Evolutionary conservation across 2,797 vertebrate genomes (phyloP).

Genomic region (Perodicticus potto): DNA sequence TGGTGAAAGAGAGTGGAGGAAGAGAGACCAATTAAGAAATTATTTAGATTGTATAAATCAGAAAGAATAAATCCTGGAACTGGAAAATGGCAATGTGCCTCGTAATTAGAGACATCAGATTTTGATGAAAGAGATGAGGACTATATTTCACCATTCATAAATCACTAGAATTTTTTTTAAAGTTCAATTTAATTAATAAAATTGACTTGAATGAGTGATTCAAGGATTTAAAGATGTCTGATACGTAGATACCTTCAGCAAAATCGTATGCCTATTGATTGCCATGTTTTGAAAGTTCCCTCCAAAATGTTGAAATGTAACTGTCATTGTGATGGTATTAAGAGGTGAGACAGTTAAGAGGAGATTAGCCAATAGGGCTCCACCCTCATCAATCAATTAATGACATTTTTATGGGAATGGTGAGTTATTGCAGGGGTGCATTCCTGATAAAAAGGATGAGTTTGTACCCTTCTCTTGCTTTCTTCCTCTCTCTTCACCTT

Average conservation of each 20-base stretch:
- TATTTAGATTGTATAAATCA: neutral
- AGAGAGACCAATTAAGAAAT: neutral
- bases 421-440: neutral
- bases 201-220: neutral
- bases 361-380: neutral
- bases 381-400: neutral
- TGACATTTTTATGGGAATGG: neutral
- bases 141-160: conserved; percentile 10
- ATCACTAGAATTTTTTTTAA: neutral
- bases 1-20: neutral
- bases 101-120: conserved; percentile 10
- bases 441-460: neutral
- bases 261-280: neutral
- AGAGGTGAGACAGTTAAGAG: neutral
- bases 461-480: neutral
- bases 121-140: neutral
- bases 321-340: neutral
- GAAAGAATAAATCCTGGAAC: neutral
- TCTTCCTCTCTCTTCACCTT: neutral
- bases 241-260: neutral
- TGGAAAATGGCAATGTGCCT: neutral
- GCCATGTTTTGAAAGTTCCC: neutral
- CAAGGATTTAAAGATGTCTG: neutral
- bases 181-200: neutral
- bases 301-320: neutral